Conservation (phyloP, 2,888 invertebrate genomes). For the Colostygia pectinataria region DNA sequence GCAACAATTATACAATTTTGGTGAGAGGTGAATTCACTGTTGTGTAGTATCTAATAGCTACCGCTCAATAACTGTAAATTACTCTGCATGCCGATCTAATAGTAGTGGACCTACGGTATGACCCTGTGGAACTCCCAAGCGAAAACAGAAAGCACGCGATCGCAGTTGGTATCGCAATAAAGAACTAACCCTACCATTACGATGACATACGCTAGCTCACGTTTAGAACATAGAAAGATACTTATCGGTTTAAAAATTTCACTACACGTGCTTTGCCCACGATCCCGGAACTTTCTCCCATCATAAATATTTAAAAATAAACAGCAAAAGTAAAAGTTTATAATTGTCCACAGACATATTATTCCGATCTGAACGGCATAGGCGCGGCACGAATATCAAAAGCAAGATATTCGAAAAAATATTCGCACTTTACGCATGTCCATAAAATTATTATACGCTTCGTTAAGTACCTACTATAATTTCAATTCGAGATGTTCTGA, state of each 20-base stretch:
- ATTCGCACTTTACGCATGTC: constrained; percentile 16
- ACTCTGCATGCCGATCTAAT: constrained; percentile 27
- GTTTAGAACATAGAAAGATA: constrained; percentile 41
- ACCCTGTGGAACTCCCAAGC: constrained; percentile 30
- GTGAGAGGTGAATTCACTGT: constrained; percentile 42
- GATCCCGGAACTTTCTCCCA: constrained; percentile 57
- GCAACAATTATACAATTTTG: constrained; percentile 53
- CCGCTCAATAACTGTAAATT: constrained; percentile 31
- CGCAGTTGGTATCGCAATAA: constrained; percentile 36
- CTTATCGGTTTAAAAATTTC: constrained; percentile 45
- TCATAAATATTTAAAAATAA: constrained; percentile 49
- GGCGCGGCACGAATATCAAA: constrained; percentile 31
- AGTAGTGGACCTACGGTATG: constrained; percentile 28
- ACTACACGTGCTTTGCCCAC: constrained; percentile 43
- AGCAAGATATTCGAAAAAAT: constrained; percentile 24
- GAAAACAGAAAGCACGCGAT: constrained; percentile 30
- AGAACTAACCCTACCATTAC: constrained; percentile 30
- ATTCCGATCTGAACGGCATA: constrained; percentile 42
- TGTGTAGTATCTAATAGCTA: constrained; percentile 30
- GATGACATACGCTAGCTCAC: constrained; percentile 43
- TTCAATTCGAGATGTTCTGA: constrained; percentile 6
- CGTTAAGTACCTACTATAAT: constrained; percentile 9
- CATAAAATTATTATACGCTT: constrained; percentile 17
- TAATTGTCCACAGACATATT: constrained; percentile 55
- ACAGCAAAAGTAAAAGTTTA: constrained; percentile 64